Evolutionary conservation across 2,888 invertebrate species (phyloP), one percentile per base, ranked within the genome.

Genomic region (Dione juno): DNA sequence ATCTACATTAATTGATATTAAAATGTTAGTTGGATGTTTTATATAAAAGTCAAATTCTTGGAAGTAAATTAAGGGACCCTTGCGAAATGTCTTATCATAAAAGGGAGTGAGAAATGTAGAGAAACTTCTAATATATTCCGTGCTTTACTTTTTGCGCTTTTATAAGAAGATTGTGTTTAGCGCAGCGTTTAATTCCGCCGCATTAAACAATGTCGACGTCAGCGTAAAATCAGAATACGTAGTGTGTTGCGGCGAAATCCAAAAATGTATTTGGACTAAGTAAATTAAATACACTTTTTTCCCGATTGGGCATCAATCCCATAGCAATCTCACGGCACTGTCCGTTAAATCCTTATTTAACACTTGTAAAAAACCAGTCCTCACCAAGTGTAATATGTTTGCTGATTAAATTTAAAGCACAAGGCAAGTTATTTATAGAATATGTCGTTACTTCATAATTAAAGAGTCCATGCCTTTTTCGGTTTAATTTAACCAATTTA

Each of bases 401-500:
- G 45, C 45, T 28, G 61, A 45, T 11, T n/a, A 28, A 61, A 28
- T 61, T 45, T 45, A 45, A 61, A 45, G 61, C 28, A 16, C 28
- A 61, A 45, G 21, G 3, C 45, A 28, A 16, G 45, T 16, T 61
- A 61, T 61, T 45, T 61, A 45, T 61, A 61, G 35, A 45, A 45
- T 61, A 45, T 45, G 61, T 61, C 61, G 28, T 61, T 45, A 45
- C 35, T 61, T 61, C 45, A 16, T 61, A 61, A 61, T 61, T 61
- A 61, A 61, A 61, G 45, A 61, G 61, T 8, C 35, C 61, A 61
- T 61, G 28, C 61, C 61, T 35, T 61, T 45, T 61, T 45, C 61
- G 61, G n/a, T 43, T 61, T 61, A 61, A 61, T 61, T 61, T 45
- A 45, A 61, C 61, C 61, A 61, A 45, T 61, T 28, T 45, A 61